A percentile compares a stretch with the other conserved stretches of the same genome.
phyloP scores from a whole-genome alignment of 2,113 vertebrate species.

The Pelodiscus sinensis region DNA sequence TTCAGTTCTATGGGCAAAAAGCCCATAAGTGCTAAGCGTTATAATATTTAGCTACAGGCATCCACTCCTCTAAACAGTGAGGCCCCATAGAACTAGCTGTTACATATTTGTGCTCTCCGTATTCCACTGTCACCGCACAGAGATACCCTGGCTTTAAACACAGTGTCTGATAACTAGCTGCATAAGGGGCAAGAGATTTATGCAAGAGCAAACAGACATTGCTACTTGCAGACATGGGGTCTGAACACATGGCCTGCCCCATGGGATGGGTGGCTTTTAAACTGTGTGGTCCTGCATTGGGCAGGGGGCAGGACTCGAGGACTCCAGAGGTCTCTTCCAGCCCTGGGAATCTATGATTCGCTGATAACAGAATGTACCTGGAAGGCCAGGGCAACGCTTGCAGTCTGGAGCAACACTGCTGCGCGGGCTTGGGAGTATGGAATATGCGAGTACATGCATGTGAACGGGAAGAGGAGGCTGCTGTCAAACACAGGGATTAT shows the following conservation, averaged over 20 bases:
- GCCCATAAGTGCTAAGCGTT: background rate
- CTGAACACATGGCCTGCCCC: background rate
- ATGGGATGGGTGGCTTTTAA: background rate
- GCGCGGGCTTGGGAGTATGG: background rate
- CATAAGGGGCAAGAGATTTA: background rate
- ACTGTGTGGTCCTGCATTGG: no score
- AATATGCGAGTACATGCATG: background rate
- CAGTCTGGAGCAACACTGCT: background rate
- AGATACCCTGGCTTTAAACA: background rate
- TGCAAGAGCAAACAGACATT: background rate
- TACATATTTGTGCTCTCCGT: background rate
- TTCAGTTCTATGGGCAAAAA: background rate
- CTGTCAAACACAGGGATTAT: background rate
- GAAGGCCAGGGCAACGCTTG: background rate
- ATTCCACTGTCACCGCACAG: background rate
- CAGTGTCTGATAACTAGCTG: background rate
- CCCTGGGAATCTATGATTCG: no score
- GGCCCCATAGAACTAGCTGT: background rate
- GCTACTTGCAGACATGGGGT: background rate
- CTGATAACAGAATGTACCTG: background rate
- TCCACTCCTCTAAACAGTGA: background rate
- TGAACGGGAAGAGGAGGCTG: background rate
- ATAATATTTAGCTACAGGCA: background rate
- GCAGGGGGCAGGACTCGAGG: no score
- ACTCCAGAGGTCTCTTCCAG: no score